These are phyloP conservation scores for Setophaga kirtlandii DNA, from an alignment of 2,113 vertebrate species.

Conservation along the genomic window DNA sequence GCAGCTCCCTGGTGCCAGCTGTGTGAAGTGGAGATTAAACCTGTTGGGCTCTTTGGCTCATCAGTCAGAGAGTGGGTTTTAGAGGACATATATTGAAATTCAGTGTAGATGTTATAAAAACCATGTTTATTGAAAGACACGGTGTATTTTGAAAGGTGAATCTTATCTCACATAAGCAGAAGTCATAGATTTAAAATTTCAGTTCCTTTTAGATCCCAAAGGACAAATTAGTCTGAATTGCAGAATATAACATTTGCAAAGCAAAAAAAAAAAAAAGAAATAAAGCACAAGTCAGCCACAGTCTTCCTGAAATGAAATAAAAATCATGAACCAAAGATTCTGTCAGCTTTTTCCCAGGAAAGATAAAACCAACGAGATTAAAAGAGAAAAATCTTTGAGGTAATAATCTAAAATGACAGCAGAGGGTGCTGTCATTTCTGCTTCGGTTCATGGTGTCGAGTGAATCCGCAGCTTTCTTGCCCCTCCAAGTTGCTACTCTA, in stretches of 20 bases:
- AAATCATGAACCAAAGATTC: not conserved
- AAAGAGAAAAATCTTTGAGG: not conserved
- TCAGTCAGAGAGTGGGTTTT: not conserved
- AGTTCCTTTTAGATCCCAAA: not conserved
- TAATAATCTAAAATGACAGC: conserved; percentile 5
- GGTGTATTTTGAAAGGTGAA: not conserved
- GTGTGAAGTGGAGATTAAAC: not conserved
- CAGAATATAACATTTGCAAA: not conserved
- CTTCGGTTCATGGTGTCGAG: rapidly evolving
- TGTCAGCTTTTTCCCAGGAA: not conserved
- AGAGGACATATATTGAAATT: not conserved
- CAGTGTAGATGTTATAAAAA: not conserved
- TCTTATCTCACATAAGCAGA: not conserved
- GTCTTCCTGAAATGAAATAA: not conserved
- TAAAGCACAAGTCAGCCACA: not conserved
- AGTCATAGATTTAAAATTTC: not conserved
- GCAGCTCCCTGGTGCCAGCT: not conserved
- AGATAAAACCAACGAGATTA: not conserved
- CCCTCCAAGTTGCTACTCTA: rapidly evolving
- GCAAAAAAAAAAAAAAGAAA: not conserved
- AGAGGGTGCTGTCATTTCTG: conserved; percentile 47
- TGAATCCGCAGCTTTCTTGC: rapidly evolving
- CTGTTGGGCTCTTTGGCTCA: not conserved
- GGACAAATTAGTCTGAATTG: not conserved
- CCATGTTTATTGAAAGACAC: not conserved